A percentile compares a stretch with the other conserved stretches of the same genome.
Evolutionary conservation across 2,797 vertebrate species (phyloP).

Genomic region (Caiman crocodilus): DNA sequence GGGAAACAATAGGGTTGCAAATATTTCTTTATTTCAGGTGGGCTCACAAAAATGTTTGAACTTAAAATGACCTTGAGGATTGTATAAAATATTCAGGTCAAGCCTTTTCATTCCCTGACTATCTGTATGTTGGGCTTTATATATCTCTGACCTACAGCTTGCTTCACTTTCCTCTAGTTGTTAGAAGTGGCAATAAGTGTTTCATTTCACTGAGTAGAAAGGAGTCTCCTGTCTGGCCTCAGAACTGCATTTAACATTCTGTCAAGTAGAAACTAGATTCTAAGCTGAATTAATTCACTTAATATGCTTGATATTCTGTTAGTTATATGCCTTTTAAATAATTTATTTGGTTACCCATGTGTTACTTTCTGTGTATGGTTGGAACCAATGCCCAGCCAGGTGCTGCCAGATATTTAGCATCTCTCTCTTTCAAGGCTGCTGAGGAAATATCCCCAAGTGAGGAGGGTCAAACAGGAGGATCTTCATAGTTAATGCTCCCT

Average conservation of each 20-base stretch:
- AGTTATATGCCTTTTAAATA: no score
- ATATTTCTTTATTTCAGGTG: background rate
- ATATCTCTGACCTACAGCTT: background rate
- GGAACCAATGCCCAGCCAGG: background rate
- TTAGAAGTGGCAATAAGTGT: background rate
- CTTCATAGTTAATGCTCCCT: no score
- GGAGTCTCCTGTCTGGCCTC: background rate
- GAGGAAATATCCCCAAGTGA: background rate
- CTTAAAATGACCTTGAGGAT: background rate
- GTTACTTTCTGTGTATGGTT: background rate
- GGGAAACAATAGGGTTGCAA: background rate
- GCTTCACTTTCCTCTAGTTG: background rate
- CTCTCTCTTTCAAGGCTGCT: background rate
- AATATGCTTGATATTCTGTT: background rate
- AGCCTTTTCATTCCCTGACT: background rate
- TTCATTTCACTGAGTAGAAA: background rate
- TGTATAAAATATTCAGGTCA: background rate
- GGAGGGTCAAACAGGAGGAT: background rate
- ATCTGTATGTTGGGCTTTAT: background rate
- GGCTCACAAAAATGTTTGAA: rapidly evolving
- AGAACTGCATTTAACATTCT: background rate
- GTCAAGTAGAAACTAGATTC: background rate
- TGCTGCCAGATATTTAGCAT: background rate
- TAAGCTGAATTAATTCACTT: background rate
- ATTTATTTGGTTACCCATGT: no score